Conservation (phyloP, 2,113 vertebrate genomes). For the Brachyhypopomus gauderio region DNA sequence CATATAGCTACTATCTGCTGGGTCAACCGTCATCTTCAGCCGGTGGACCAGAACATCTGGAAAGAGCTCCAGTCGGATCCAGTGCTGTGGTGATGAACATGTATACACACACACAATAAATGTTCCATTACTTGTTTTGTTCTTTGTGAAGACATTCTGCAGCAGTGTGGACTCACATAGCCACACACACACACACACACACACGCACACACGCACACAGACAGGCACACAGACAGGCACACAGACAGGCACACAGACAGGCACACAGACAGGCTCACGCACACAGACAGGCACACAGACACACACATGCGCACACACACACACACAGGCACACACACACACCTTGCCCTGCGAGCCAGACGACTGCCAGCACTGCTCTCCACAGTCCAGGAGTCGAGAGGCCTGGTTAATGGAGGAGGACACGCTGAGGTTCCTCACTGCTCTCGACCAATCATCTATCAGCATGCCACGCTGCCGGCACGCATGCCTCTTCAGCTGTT, state of each 20-base stretch:
- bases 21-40: slow-evolving; percentile 94
- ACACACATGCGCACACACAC: background rate
- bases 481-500: slow-evolving; percentile 90
- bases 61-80: slow-evolving; percentile 97
- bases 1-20: slow-evolving; percentile 99
- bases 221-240: background rate
- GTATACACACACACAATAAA: background rate
- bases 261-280: background rate
- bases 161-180: background rate
- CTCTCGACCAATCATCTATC: slow-evolving; percentile 94
- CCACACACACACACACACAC: background rate
- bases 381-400: slow-evolving; percentile 88
- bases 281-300: background rate
- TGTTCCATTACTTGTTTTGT: no score
- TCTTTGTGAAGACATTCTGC: no score
- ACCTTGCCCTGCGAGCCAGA: slow-evolving; percentile 98
- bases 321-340: slow-evolving; percentile 25
- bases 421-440: slow-evolving; percentile 91
- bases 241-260: background rate
- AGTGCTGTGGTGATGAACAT: slow-evolving; percentile 79
- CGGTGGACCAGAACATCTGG: slow-evolving; percentile 94
- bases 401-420: slow-evolving; percentile 94
- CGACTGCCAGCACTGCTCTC: slow-evolving; percentile 97
- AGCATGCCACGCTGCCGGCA: slow-evolving; percentile 90
- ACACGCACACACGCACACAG: background rate